Evolutionary conservation across 2,797 vertebrate genomes (phyloP).

Genomic region (Smutsia gigantea): DNA sequence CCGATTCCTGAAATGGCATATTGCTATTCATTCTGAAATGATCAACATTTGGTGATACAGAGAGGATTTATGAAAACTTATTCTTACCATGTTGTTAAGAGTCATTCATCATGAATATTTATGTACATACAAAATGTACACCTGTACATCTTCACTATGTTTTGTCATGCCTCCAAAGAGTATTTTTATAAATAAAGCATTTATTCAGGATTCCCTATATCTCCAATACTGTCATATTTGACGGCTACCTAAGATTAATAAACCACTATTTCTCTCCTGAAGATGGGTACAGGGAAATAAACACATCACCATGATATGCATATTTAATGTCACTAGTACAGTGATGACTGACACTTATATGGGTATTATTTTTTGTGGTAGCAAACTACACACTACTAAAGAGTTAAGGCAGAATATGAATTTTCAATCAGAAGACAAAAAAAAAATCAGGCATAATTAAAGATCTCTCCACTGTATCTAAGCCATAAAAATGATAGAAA

Average conservation of each 20-base stretch:
- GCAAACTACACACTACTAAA: neutral
- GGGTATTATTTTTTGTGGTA: neutral
- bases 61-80: neutral
- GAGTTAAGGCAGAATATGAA: neutral
- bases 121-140: neutral
- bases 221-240: neutral
- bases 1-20: slow-evolving; percentile 71
- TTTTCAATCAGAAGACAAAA: neutral
- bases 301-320: neutral
- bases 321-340: neutral
- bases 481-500: neutral
- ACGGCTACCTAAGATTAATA: neutral
- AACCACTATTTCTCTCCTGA: neutral
- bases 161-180: neutral
- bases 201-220: neutral
- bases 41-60: neutral
- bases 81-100: neutral
- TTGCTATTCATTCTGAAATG: neutral
- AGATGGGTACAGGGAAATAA: neutral
- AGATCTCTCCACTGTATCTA: neutral
- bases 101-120: neutral
- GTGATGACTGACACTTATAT: neutral
- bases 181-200: neutral
- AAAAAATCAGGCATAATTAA: neutral
- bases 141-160: neutral